Base-by-base conservation (phyloP, 1,140 invertebrate genomes). In the Tetragonula clypearis region DNA sequence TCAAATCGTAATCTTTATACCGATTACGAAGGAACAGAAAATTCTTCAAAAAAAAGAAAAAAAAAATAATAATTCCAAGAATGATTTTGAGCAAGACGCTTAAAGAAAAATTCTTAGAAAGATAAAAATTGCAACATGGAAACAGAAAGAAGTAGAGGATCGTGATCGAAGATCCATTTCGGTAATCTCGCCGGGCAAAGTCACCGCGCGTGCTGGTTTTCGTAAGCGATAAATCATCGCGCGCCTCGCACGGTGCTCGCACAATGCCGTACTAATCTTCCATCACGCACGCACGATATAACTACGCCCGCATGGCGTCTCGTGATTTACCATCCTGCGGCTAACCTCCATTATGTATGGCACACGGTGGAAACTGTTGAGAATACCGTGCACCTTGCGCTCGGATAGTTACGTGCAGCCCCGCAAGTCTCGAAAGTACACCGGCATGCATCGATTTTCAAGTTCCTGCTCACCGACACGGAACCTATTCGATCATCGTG, bases 341-440 rank as follows among this genome's bases (percentile, higher is more conserved):
- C 93, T 94, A 94, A 94, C 94, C 93, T 94, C 94, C 92, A 94
- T 94, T 94, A 94, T 94, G 93, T 93, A 94, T 92, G 92, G 92
- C 92, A 89, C 91, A 93, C 92, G 89, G 91, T 93, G 93, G 92
- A 94, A 94, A 94, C 93, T 93, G 92, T 93, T 92, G 90, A 92
- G 93, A 93, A 93, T 92, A 92, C 87, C 91, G 86, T 93, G 93
- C 93, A 94, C 93, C 93, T 94, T 94, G 93, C 93, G 91, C 92
- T 92, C 87, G 81, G 82, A 89, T 90, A 85, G 86, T 86, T 89
- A 72, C 78, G 87, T 87, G 82, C 87, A 80, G 69, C 86, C 41
- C 79, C 82, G 41, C n/a, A 8, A 49, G 78, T 84, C 66, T 84
- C 62, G 79, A 89, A 90, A 89, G 87, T 88, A 69, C 79, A 56